Conservation (phyloP, 92 coral and sea anemone genomes). For the Porites divaricata region DNA sequence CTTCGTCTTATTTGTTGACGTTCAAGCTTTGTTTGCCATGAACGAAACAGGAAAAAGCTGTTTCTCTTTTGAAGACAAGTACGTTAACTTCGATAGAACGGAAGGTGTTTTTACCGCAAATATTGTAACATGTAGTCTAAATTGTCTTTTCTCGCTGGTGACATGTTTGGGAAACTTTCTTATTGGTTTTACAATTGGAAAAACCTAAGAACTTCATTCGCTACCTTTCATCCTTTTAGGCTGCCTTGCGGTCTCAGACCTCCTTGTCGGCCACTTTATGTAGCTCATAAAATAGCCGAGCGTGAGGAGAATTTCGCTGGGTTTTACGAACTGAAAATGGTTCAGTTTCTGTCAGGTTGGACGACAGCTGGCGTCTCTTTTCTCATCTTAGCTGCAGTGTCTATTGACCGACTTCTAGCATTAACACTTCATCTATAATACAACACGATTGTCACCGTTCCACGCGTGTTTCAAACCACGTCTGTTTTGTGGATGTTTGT, state of each 20-base stretch:
- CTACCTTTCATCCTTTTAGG: constrained; percentile 41
- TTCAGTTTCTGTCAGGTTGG: constrained; percentile 22
- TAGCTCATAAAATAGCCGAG: constrained; percentile 25
- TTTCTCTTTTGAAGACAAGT: neutral
- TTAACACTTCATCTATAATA: constrained; percentile 39
- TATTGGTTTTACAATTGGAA: constrained; percentile 8
- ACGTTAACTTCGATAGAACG: neutral
- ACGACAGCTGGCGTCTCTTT: constrained; percentile 28
- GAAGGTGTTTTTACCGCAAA: neutral
- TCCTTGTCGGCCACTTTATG: constrained; percentile 38
- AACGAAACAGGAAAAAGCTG: neutral
- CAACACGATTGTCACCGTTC: constrained; percentile 33
- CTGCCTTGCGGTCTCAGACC: constrained; percentile 37
- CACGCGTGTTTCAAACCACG: constrained; percentile 11
- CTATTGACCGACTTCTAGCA: constrained; percentile 42
- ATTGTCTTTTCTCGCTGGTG: constrained; percentile 21
- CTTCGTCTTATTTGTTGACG: neutral
- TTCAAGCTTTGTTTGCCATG: neutral
- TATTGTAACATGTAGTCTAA: neutral
- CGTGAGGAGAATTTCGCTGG: neutral
- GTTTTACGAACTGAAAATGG: constrained; percentile 1
- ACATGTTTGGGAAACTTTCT: constrained; percentile 19
- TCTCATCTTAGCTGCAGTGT: constrained; percentile 17
- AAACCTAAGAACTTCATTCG: neutral
- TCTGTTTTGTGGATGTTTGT: constrained; percentile 16